Evolutionary conservation across 2,113 vertebrate genomes (phyloP).

Genomic region (Xiphias gladius): DNA sequence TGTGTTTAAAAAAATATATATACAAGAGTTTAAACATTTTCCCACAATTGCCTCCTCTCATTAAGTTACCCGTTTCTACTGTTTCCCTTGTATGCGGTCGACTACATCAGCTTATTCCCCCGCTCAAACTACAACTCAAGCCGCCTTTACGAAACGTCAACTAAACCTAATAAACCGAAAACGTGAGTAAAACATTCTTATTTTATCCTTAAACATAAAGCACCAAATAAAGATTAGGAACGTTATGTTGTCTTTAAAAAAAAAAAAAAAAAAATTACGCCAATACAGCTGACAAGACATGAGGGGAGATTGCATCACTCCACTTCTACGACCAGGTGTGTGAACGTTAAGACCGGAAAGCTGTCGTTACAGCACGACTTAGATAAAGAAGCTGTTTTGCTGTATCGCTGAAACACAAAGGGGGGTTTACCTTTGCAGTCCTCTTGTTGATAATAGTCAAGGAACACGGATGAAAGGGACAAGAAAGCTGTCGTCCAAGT

Average conservation of each 20-base stretch:
- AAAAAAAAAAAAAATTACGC: background rate
- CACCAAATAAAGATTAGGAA: background rate
- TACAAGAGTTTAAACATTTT: background rate
- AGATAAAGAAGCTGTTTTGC: accelerated
- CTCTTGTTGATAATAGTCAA: background rate
- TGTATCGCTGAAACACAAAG: background rate
- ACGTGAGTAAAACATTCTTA: no score
- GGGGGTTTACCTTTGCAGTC: conserved; percentile 52
- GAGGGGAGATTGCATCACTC: conserved; percentile 72
- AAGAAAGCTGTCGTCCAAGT: background rate
- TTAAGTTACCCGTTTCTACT: background rate
- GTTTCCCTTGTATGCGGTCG: background rate
- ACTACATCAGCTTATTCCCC: conserved; percentile 33
- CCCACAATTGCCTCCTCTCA: background rate
- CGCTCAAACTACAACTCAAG: conserved; percentile 59
- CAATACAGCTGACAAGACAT: conserved; percentile 28
- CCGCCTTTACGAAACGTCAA: background rate
- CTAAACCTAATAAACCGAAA: background rate
- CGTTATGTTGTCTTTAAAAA: background rate
- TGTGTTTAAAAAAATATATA: background rate
- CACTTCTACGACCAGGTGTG: background rate
- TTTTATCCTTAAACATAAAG: background rate
- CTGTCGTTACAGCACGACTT: background rate
- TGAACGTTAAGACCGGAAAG: background rate
- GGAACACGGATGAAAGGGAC: background rate